Evolutionary conservation across 1,140 invertebrate genomes (phyloP).

Genomic region (Harlomillsia oculata): DNA sequence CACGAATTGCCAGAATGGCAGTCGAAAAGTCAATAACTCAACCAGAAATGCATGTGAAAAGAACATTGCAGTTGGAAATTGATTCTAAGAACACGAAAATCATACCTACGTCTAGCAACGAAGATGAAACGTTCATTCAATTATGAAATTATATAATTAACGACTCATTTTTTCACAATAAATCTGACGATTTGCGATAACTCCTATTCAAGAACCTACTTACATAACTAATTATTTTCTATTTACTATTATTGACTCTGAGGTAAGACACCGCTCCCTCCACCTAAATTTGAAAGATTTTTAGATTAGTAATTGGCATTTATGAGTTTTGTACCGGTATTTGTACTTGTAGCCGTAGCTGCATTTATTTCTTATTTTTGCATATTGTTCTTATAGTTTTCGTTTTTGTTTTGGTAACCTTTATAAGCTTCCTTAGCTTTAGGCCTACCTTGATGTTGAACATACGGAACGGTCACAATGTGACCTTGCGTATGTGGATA

Average conservation of each 20-base stretch:
- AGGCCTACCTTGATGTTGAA: conserved; percentile 16
- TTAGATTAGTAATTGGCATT: background rate
- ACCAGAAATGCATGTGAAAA: too few relatives aligned
- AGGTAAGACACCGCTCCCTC: conserved; percentile 15
- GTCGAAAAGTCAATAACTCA: too few relatives aligned
- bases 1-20: too few relatives aligned
- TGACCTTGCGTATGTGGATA: conserved; percentile 17
- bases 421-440: background rate
- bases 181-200: too few relatives aligned
- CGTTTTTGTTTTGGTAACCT: background rate
- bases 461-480: conserved; percentile 17
- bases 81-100: too few relatives aligned
- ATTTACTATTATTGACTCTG: conserved; percentile 27
- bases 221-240: background rate
- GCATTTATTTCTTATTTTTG: background rate
- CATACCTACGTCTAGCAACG: too few relatives aligned
- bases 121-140: too few relatives aligned
- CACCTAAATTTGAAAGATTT: conserved; percentile 18
- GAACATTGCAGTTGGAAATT: too few relatives aligned
- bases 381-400: background rate
- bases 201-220: too few relatives aligned
- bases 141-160: conserved; percentile 9
- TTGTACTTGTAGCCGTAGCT: background rate
- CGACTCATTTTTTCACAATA: conserved; percentile 3
- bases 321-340: background rate